Evolutionary conservation across 2,113 vertebrate genomes (phyloP).

Genomic region (Myocastor coypus): DNA sequence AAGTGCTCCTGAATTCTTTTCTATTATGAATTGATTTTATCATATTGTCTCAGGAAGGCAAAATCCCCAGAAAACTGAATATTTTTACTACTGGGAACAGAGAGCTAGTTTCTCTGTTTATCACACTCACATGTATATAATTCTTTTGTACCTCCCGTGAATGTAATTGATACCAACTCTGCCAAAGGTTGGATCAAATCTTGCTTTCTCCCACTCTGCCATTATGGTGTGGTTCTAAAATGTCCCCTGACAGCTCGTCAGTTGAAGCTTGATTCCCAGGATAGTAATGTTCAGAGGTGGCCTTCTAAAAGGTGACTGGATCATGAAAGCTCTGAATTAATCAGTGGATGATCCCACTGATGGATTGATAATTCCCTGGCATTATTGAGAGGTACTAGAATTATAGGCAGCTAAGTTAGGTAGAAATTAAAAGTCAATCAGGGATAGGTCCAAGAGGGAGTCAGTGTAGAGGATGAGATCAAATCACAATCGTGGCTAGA

Average conservation of each 20-base stretch:
- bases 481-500: background rate
- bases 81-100: background rate
- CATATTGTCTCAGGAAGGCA: background rate
- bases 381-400: background rate
- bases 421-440: background rate
- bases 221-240: background rate
- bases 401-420: background rate
- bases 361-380: background rate
- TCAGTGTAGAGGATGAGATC: background rate
- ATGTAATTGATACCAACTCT: constrained; percentile 65
- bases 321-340: background rate
- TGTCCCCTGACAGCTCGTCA: background rate
- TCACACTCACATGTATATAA: constrained; percentile 59
- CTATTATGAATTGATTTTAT: background rate
- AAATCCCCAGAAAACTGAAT: background rate
- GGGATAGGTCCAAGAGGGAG: background rate
- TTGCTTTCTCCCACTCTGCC: background rate
- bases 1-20: background rate
- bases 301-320: background rate
- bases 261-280: background rate
- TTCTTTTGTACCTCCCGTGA: constrained; percentile 62
- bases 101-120: background rate
- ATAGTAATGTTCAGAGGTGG: background rate
- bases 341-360: background rate
- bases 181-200: background rate